Conservation (phyloP, 1,140 invertebrate species). For the Heliconius melpomene region DNA sequence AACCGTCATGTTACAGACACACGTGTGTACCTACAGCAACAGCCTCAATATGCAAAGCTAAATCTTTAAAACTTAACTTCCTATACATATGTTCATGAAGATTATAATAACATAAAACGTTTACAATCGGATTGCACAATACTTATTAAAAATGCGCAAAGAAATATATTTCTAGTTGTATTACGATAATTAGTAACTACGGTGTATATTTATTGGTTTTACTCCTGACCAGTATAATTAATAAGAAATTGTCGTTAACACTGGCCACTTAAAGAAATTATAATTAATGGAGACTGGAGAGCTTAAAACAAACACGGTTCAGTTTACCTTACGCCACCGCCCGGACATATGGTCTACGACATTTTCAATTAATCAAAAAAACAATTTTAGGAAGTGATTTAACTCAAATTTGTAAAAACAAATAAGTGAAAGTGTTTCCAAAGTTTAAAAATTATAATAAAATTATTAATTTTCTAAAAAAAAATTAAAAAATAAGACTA, state of each 20-base stretch:
- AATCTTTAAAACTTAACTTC: neutral
- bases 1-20: too few relatives aligned
- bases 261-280: constrained; percentile 1
- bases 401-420: neutral
- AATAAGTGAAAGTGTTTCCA: neutral
- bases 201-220: neutral
- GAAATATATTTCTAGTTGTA: neutral
- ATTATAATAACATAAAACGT: neutral
- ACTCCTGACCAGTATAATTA: neutral
- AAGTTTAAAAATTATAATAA: neutral
- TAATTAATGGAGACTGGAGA: neutral
- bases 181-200: neutral
- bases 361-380: neutral
- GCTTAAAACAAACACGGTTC: neutral
- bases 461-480: too few relatives aligned
- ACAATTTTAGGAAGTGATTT: neutral
- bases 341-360: neutral
- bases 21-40: too few relatives aligned
- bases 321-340: neutral
- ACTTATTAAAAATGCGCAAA: neutral
- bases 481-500: neutral
- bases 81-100: neutral
- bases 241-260: neutral
- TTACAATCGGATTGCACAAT: neutral
- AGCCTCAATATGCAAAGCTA: neutral